Evolutionary conservation across 2,888 invertebrate species (phyloP).

Genomic region (Pinctada fucata): DNA sequence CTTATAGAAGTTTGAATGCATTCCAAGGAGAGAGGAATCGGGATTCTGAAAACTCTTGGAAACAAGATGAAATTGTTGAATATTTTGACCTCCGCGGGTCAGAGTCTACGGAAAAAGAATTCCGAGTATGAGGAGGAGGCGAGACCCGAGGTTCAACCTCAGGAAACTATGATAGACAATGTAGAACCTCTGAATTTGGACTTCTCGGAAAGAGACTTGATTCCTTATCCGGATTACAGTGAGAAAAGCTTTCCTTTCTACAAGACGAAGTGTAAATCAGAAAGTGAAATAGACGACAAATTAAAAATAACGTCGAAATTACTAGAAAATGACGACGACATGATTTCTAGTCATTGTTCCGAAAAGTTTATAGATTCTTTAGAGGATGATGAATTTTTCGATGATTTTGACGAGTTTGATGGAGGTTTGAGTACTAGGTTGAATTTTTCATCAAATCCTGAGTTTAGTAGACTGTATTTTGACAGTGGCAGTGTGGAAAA

Average conservation of each 20-base stretch:
- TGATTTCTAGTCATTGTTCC: slow-evolving; percentile 9
- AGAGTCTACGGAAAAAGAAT: not conserved
- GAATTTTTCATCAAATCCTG: not conserved
- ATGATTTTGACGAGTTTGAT: slow-evolving; percentile 40
- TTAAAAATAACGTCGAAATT: slow-evolving; percentile 29
- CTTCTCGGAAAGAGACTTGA: slow-evolving; percentile 47
- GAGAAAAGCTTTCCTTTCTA: not conserved
- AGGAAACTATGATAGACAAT: slow-evolving; percentile 23
- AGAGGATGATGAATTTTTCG: not conserved
- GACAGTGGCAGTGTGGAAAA: not conserved
- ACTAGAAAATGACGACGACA: not conserved
- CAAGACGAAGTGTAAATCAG: slow-evolving; percentile 20
- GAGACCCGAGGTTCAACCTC: not conserved
- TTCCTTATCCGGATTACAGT: not conserved
- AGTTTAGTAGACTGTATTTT: slow-evolving; percentile 8
- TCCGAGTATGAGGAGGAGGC: too few relatives aligned
- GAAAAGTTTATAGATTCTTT: not conserved
- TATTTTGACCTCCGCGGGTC: not conserved
- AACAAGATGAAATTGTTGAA: not conserved
- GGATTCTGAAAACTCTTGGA: not conserved
- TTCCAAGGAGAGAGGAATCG: not conserved
- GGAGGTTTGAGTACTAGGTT: slow-evolving; percentile 34
- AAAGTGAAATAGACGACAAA: slow-evolving; percentile 34
- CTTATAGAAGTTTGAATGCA: not conserved
- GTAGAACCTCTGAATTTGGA: slow-evolving; percentile 50